phyloP scores from a whole-genome alignment of 2,888 invertebrate genomes.

The Diaperis boleti region DNA sequence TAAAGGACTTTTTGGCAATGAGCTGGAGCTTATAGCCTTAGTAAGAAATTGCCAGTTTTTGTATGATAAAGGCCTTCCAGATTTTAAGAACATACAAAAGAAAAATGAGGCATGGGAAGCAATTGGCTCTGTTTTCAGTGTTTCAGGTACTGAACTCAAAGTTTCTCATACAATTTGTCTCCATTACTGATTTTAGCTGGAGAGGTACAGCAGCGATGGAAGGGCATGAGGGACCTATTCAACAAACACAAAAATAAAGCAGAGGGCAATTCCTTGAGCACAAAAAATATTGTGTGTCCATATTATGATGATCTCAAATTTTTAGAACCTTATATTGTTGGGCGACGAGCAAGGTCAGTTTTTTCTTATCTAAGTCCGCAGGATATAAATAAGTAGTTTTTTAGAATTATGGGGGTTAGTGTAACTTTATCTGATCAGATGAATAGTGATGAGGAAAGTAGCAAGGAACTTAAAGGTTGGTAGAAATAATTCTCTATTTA shows the following conservation, averaged over 20 bases:
- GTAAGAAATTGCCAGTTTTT: conserved; percentile 51
- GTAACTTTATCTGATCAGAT: conserved; percentile 14
- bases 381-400: too few species aligned
- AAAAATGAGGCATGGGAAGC: conserved; percentile 51
- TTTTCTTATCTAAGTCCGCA: too few species aligned
- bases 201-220: conserved; percentile 49
- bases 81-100: conserved; percentile 50
- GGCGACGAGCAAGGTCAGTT: conserved; percentile 39
- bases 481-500: background rate
- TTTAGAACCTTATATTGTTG: conserved; percentile 46
- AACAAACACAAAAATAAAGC: conserved; percentile 43
- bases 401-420: conserved; percentile 14
- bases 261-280: conserved; percentile 1
- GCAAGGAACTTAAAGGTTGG: conserved; percentile 15
- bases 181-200: conserved; percentile 44
- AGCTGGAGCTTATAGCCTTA: conserved; percentile 51
- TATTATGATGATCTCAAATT: conserved; percentile 53
- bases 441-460: conserved; percentile 19
- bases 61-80: conserved; percentile 47
- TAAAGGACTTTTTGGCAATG: conserved; percentile 50
- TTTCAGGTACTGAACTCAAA: too few species aligned
- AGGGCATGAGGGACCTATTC: conserved; percentile 48
- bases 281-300: conserved; percentile 42
- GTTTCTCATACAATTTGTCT: too few species aligned
- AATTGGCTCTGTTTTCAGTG: conserved; percentile 48